phyloP scores from a whole-genome alignment of 2,113 vertebrate genomes.

The Zosterops borbonicus region DNA sequence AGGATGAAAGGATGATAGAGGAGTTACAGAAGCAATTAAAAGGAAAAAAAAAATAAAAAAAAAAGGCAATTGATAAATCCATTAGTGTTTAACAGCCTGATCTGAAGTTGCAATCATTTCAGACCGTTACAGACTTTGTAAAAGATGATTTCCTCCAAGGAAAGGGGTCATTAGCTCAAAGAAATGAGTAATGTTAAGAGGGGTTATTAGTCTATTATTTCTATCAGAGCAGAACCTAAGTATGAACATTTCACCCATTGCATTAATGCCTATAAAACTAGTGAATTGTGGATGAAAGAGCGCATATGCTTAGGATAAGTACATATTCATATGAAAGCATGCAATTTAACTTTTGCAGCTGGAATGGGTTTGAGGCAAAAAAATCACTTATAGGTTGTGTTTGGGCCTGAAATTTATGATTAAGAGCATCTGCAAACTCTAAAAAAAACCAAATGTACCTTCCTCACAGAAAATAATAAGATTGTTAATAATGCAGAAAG shows the following conservation, averaged over 20 bases:
- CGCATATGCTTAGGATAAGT: background rate
- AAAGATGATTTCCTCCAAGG: conserved; percentile 35
- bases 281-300: background rate
- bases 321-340: background rate
- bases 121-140: background rate
- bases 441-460: background rate
- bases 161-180: conserved; percentile 29
- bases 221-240: background rate
- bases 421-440: background rate
- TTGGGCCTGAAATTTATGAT: background rate
- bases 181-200: background rate
- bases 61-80: background rate
- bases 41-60: background rate
- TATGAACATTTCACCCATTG: background rate
- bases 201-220: conserved; percentile 16
- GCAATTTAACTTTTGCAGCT: background rate
- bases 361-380: background rate
- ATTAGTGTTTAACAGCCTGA: background rate
- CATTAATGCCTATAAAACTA: background rate
- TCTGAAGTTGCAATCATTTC: background rate
- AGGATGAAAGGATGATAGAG: background rate
- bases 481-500: background rate
- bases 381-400: background rate
- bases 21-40: background rate
- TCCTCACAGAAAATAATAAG: background rate